Percentiles rank a stretch among this genome's conserved stretches.
Evolutionary conservation across 2,888 invertebrate genomes (phyloP).

Genomic region (Hesperia comma): DNA sequence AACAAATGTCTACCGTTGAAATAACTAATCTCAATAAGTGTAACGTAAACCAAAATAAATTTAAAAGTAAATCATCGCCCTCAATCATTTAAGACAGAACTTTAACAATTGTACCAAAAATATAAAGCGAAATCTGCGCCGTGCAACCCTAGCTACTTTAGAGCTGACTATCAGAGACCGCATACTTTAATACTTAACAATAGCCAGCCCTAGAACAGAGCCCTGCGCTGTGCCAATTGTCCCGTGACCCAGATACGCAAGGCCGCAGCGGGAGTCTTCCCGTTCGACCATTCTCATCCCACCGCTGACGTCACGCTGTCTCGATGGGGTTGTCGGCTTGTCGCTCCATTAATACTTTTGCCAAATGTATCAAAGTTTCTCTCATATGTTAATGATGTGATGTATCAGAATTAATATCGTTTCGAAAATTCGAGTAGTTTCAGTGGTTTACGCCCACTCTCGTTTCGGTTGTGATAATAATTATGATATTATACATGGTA

Average conservation of each 20-base stretch:
- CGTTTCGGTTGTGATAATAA: no score
- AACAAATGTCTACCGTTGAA: no score
- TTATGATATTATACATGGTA: no score
- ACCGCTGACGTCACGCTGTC: constrained; percentile 24
- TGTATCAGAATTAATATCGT: background rate
- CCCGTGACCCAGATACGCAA: constrained; percentile 25
- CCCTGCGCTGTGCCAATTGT: constrained; percentile 25
- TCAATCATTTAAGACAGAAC: no score
- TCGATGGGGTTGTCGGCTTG: constrained; percentile 18
- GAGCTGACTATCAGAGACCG: background rate
- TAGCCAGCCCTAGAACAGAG: constrained; percentile 17
- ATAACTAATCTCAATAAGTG: no score
- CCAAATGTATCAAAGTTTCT: background rate
- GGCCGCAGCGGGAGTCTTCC: constrained; percentile 15
- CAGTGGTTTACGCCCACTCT: no score
- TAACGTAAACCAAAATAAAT: no score
- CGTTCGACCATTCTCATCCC: constrained; percentile 5
- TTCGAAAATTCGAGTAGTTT: no score
- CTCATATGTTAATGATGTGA: background rate
- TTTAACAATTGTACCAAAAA: no score
- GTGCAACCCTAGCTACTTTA: background rate
- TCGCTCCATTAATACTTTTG: constrained; percentile 2
- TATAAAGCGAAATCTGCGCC: no score
- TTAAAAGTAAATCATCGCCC: no score
- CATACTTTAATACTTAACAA: background rate